Base-by-base conservation (phyloP, 2,113 vertebrate genomes). In the Lampris incognitus region DNA sequence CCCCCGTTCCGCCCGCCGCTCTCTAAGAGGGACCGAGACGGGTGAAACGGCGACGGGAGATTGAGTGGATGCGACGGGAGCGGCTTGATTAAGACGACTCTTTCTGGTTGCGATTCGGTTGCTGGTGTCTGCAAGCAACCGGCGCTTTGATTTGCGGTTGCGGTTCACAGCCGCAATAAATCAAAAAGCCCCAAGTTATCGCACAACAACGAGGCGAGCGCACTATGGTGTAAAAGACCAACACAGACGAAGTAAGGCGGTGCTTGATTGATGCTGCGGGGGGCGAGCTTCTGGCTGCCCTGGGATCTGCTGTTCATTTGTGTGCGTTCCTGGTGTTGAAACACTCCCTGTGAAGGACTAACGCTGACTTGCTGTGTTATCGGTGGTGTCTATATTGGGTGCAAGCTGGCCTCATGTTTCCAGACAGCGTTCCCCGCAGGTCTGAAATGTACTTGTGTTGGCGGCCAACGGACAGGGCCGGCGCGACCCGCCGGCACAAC, bases 381-480 rank as follows among this genome's bases (percentile, higher is more conserved):
- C 65, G 13, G 52, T 41, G 68, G 1, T 46, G 48, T 46, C 4
- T 7, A 1, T 11, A 46, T 74, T 39, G 66, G 78, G 77, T 69
- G 65, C 67, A 49, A 73, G 55, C 57, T 0, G 0, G 54, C 50
- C 78, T 63, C 74, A 67, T 24, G 24, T 24, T 24, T 67, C 76
- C 67, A 61, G 78, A 72, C 71, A 76, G 78, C 67, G 80, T n/a
- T 83, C 82, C 60, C 78, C 82, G 80, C 24, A 24, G 24, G 24
- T 24, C 24, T 24, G 24, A 24, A 24, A 24, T 24, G 24, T 24
- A 24, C 24, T 24, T 24, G 24, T 24, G 24, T 24, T 24, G 24
- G 24, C 24, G 24, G 24, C 24, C 24, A 24, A 24, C 24, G 24
- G 24, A 24, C 24, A 24, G 24, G 24, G 24, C 24, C 24, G 24